phyloP scores from a whole-genome alignment of 2,888 invertebrate species.

The Spilosoma lubricipeda region DNA sequence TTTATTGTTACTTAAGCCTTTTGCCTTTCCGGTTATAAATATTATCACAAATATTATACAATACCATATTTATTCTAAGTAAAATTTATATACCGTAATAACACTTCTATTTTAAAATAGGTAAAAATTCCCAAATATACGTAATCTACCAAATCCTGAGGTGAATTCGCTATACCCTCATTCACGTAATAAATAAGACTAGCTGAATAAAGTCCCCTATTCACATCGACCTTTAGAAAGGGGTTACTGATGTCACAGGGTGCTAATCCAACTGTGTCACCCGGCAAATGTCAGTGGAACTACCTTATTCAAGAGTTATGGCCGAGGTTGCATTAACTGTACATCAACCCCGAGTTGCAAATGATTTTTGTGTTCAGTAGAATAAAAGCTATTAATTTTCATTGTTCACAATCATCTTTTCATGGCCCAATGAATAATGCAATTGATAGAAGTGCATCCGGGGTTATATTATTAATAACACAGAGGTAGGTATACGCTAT shows the following conservation, averaged over 20 bases:
- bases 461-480: too few relatives aligned
- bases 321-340: background rate
- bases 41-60: too few relatives aligned
- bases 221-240: constrained; percentile 56
- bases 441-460: too few relatives aligned
- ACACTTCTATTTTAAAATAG: background rate
- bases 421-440: background rate
- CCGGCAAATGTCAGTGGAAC: constrained; percentile 51
- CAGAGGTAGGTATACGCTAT: too few relatives aligned
- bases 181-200: constrained; percentile 42
- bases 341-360: background rate
- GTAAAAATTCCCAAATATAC: background rate
- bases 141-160: background rate
- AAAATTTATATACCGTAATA: background rate
- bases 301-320: constrained; percentile 36
- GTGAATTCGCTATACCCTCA: constrained; percentile 4
- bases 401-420: background rate
- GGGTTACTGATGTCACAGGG: constrained; percentile 58
- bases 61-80: too few relatives aligned
- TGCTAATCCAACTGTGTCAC: constrained; percentile 57
- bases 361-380: background rate
- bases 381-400: background rate
- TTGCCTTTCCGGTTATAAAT: too few relatives aligned
- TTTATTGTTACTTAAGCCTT: too few relatives aligned
- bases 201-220: constrained; percentile 41